Conservation (phyloP, 2,888 invertebrate species). For the Netelia melanura region DNA sequence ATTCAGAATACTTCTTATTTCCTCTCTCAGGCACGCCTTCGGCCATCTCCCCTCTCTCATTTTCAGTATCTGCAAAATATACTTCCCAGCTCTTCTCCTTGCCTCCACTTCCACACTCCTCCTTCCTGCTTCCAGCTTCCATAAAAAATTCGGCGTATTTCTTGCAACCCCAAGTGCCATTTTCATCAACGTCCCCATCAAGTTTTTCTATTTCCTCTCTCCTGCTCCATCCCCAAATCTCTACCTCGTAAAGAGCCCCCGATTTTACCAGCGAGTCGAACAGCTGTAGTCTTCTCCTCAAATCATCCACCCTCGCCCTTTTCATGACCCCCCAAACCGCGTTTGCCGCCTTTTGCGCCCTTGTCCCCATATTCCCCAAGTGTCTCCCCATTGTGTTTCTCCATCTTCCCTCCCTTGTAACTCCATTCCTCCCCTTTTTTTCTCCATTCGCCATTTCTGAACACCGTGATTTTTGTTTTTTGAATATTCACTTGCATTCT, state of each 20-base stretch:
- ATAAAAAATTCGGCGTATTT: conserved; percentile 6
- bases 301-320: not conserved
- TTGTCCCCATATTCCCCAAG: not conserved
- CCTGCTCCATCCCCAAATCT: conserved; percentile 35
- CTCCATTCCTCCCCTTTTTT: conserved; percentile 11
- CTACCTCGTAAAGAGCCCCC: conserved; percentile 14
- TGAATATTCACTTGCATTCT: conserved; percentile 27
- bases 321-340: too few species aligned
- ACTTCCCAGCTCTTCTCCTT: conserved; percentile 44
- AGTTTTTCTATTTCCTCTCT: conserved; percentile 18
- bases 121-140: not conserved
- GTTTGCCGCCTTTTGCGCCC: not conserved
- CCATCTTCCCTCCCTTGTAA: not conserved
- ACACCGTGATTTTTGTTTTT: conserved; percentile 26
- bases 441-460: not conserved
- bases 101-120: conserved; percentile 23
- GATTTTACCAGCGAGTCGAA: conserved; percentile 22
- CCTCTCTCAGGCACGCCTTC: conserved; percentile 30
- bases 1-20: conserved; percentile 10
- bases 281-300: conserved; percentile 1
- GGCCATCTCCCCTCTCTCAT: conserved; percentile 43
- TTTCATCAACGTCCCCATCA: not conserved
- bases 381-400: not conserved
- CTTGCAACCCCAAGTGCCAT: conserved; percentile 12
- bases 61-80: not conserved